Evolutionary conservation across 2,797 vertebrate genomes (phyloP).

Genomic region (Characodon lateralis): DNA sequence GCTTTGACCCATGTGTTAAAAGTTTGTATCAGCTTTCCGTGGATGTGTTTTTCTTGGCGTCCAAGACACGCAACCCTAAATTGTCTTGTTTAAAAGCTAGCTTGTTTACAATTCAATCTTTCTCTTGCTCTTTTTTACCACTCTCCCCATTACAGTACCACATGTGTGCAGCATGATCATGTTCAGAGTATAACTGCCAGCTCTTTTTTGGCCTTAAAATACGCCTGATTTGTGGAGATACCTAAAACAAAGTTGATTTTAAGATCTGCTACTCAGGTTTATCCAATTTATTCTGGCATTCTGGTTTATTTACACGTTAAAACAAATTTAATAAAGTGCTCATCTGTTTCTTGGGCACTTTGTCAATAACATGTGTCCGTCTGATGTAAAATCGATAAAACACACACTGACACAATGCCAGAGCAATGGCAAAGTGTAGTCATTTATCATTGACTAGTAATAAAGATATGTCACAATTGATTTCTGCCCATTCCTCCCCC

Average conservation of each 20-base stretch:
- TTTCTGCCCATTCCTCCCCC: constrained; percentile 54
- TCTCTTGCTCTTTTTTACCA: constrained; percentile 31
- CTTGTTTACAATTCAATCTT: constrained; percentile 83
- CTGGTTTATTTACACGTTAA: constrained; percentile 68
- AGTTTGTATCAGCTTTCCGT: constrained; percentile 84
- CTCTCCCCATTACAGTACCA: constrained; percentile 57
- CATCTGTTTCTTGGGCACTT: constrained; percentile 63
- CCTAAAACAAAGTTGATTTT: constrained; percentile 30
- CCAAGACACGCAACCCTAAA: constrained; percentile 73
- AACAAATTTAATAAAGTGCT: constrained; percentile 68
- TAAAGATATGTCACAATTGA: constrained; percentile 82
- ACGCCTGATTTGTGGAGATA: constrained; percentile 47
- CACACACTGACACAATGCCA: constrained; percentile 72
- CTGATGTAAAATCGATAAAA: constrained; percentile 79
- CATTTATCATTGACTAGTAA: constrained; percentile 79
- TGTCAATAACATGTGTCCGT: constrained; percentile 77
- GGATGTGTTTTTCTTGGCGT: constrained; percentile 85
- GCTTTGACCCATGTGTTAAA: constrained; percentile 84
- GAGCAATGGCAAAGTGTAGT: constrained; percentile 70
- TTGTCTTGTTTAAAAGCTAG: constrained; percentile 86
- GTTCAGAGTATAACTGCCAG: constrained; percentile 64
- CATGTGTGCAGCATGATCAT: constrained; percentile 70
- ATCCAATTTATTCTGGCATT: constrained; percentile 21
- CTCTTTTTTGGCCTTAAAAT: constrained; percentile 25
- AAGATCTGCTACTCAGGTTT: constrained; percentile 9